Base-by-base conservation (phyloP, 2,888 invertebrate species). In the Polyommatus icarus region DNA sequence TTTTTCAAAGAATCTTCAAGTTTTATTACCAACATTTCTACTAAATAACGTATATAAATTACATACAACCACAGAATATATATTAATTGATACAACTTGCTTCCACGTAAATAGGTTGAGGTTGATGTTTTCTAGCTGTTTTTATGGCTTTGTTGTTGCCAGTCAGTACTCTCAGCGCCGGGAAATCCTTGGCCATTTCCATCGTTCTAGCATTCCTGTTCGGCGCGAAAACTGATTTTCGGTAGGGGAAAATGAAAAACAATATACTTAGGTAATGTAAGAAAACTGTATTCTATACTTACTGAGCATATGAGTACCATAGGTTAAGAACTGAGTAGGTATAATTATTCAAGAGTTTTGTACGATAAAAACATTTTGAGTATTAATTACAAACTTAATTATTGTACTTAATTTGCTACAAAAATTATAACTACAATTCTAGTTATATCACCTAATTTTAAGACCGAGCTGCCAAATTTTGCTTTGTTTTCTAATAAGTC, bases 51-150 rank as follows among this genome's bases (percentile, higher is more conserved):
- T 50, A 15, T 15, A 50, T 24, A 50, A 40, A 50, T 50, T 12
- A 50, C 15, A 50, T 77, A 79, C 92, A n/a, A n/a, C n/a, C n/a
- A n/a, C n/a, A n/a, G n/a, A n/a, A n/a, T n/a, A n/a, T n/a, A n/a
- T n/a, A n/a, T n/a, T n/a, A n/a, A n/a, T n/a, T n/a, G n/a, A 50
- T 77, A 79, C 92, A 24, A 24, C 24, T 89, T 83, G 93, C 93
- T 85, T 90, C 84, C 3, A 92, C 91, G 77, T 92, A 92, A 75
- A 92, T 85, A 4, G 89, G 91, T 32, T 85, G 80, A 3, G 82
- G 76, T 50, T 85, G 81, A 32, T 78, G 80, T n/a, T 76, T 78
- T 29, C 77, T 80, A 72, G 82, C 61, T 12, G 80, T 79, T 8
- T 82, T 80, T 46, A 20, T 50, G 24, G 24, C 36, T 72, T 81